Base-by-base conservation (phyloP, 1,140 invertebrate species). In the Bombus waltoni region DNA sequence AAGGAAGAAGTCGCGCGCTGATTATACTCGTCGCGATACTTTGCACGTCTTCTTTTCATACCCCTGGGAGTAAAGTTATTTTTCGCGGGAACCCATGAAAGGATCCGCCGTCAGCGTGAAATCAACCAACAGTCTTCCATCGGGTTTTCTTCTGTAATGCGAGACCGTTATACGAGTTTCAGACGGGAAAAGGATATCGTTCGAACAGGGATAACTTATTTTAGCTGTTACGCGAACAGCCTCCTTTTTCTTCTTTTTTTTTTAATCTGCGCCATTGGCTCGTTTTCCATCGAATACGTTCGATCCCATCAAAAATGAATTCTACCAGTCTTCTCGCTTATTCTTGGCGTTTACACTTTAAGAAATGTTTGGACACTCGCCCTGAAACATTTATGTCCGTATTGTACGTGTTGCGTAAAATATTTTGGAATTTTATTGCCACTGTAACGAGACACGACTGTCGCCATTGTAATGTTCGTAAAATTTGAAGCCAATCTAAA, bases 71-170 rank as follows among this genome's bases (percentile, higher is more conserved):
- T 84, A 71, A 47, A 84, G 66, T 32, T 72, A 71, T 72, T 74
- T 83, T 78, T 70, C 82, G 70, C 62, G 11, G 74, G 65, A 83
- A 83, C 13, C 65, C 65, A 18, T 70, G 62, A 83, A 70, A 77
- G 65, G 81, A 38, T 44, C 42, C 81, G 81, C 42, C 40, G 35
- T 9, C 47, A 28, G 35, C 44, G 68, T 81, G 68, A 73, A 73
- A 73, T 73, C 70, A 28, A 15, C 66, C 44, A 22, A 38, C 35
- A 18, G 25, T 42, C 44, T 40, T 59, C 25, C 28, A 18, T 28
- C 9, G 57, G 38, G 38, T 42, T 62, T 77, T 62, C 59, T 65
- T 77, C n/a, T 40, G 28, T 57, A 32, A 32, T n/a, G 4, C 2
- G 28, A 62, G 38, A 77, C 65, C 57, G 75, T 62, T 62, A 40